Percentiles rank a stretch among this genome's conserved stretches.
Evolutionary conservation across 2,888 invertebrate species (phyloP).

Genomic region (Bombylius major): DNA sequence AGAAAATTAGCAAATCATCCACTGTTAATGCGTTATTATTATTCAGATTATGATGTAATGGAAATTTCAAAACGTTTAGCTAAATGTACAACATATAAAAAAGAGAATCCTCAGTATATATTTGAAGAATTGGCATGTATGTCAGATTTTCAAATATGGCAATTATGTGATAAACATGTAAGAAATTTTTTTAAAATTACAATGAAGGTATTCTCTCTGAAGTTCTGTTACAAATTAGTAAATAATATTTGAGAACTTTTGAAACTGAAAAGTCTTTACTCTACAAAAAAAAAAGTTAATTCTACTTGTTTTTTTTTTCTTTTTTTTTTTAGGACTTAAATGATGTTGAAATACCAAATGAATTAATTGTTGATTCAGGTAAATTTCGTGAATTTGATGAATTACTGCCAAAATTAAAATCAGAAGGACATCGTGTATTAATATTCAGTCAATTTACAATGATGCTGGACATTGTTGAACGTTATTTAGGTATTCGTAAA

Average conservation of each 20-base stretch:
- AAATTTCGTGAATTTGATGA: constrained; percentile 73
- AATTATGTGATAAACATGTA: constrained; percentile 53
- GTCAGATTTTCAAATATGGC: constrained; percentile 87
- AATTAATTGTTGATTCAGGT: constrained; percentile 67
- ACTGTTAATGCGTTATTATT: constrained; percentile 63
- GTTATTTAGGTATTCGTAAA: constrained; percentile 62
- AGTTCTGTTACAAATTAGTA: not conserved
- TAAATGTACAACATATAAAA: constrained; percentile 54
- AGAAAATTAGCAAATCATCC: constrained; percentile 92
- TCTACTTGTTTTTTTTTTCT: not conserved
- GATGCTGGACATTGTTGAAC: constrained; percentile 85
- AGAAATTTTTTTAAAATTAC: constrained; percentile 37
- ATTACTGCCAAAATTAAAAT: constrained; percentile 59
- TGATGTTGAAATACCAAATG: constrained; percentile 49
- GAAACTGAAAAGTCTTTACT: too few relatives aligned
- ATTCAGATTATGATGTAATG: constrained; percentile 47
- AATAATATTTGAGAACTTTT: too few relatives aligned
- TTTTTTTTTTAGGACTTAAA: constrained; percentile 43
- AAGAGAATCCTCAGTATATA: constrained; percentile 63
- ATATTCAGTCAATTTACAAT: constrained; percentile 96
- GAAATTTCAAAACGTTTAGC: constrained; percentile 60
- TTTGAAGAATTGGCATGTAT: constrained; percentile 76
- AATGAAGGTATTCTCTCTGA: not conserved
- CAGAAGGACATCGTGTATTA: constrained; percentile 67
- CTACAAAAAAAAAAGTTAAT: not conserved